phyloP scores from a whole-genome alignment of 2,113 vertebrate species.

The Ctenomys sociabilis region DNA sequence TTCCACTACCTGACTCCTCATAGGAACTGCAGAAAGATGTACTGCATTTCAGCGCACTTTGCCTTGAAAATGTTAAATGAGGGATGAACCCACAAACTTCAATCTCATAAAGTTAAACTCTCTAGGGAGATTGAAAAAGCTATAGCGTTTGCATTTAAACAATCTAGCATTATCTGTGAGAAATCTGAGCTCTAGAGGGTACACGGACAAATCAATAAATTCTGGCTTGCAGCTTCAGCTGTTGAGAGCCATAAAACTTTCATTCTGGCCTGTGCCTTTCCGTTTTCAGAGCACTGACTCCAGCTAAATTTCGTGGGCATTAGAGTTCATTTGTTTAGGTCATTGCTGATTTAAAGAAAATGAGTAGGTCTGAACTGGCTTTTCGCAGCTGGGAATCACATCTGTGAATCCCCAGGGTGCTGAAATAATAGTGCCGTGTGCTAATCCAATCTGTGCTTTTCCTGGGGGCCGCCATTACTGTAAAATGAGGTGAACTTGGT shows the following conservation, averaged over 20 bases:
- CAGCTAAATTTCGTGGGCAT: slow-evolving; percentile 7
- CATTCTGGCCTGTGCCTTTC: neutral
- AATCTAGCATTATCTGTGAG: slow-evolving; percentile 22
- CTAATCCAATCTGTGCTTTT: slow-evolving; percentile 70
- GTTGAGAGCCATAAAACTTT: slow-evolving; percentile 34
- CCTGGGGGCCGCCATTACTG: slow-evolving; percentile 63
- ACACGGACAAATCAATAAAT: slow-evolving; percentile 19
- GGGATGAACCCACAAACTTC: neutral
- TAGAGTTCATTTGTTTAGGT: slow-evolving; percentile 35
- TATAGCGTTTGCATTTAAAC: slow-evolving; percentile 47
- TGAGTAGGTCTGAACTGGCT: slow-evolving; percentile 8
- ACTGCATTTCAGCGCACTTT: neutral
- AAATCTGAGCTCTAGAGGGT: slow-evolving; percentile 36
- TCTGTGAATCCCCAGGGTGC: slow-evolving; percentile 65
- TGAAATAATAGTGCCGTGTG: neutral
- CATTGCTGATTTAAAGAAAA: slow-evolving; percentile 59
- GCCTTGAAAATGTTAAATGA: slow-evolving; percentile 26
- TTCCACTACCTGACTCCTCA: neutral
- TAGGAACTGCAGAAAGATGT: neutral
- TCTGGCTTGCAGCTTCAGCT: slow-evolving; percentile 7
- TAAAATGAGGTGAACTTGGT: slow-evolving; percentile 61
- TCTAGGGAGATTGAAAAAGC: neutral
- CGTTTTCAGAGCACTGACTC: slow-evolving; percentile 17
- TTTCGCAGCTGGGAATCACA: slow-evolving; percentile 57
- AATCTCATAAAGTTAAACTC: neutral